Evolutionary conservation across 1,140 invertebrate species (phyloP), one percentile per base, ranked within the genome.

Genomic region (Brachionus sp.): DNA sequence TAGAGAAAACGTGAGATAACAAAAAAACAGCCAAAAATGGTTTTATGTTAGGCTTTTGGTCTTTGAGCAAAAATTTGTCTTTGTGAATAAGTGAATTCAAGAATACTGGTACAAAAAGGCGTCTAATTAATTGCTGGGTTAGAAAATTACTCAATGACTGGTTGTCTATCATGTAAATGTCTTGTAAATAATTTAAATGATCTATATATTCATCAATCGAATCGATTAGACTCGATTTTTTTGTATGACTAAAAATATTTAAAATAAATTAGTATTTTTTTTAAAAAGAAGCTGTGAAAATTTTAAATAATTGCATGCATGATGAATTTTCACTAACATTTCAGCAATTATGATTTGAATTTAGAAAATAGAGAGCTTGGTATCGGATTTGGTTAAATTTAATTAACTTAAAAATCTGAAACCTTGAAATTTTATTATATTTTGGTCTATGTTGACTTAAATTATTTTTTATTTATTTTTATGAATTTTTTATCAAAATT

Each of bases 141-240:
- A 99, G 89, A 33, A 98, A 95, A 85, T 95, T 93, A 89, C 98
- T 99, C 64, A 98, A 90, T 86, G 95, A 93, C 42, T 93, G 92
- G 86, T 98, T 97, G 87, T 95, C 93, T 19, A 98, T 91, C 86
- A 93, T 93, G 19, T 98, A 90, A 87, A 98, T 98, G 85, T 99
- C 97, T 87, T 98, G 98, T 25, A 99, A 90, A 88, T 99, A 99
- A 90, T 99, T 97, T 12, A 99, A 90, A 89, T 98, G 95, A 89
- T 99, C 97, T 53, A 99, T 90, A 89, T 99, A 96, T 90, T 98
- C 96, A 0, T 96, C 96, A 3, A 99, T 96, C 68, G 98, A 90
- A 89, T 97, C 96, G 13, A 95, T 92, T 46, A 99, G 90, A 87
- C 95, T 62, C 13, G 46, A 53, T 44, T 80, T 57, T 68, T 84